Evolutionary conservation across 2,113 vertebrate genomes (phyloP), one percentile per base, ranked within the genome.

Genomic region (Mustela nigripes): DNA sequence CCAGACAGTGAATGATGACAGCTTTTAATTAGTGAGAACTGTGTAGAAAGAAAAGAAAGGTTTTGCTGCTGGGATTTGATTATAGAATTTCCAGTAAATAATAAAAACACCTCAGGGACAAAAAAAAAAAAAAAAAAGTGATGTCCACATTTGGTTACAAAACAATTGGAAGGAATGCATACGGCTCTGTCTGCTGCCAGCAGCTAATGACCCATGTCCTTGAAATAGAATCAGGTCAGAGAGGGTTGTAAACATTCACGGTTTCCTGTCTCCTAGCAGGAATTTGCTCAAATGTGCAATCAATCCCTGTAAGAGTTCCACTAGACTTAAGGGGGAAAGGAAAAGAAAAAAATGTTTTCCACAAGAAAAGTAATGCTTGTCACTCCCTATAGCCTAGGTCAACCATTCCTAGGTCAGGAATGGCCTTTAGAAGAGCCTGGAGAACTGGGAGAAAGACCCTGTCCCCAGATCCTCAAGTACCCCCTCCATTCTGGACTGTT

Each of bases 51-150:
- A 84, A 94, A 84, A 96, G 18, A 94, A 88, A 92, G 24, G 18
- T 7, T 96, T 83, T 93, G 63, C 90, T 92, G 63, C 93, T 91
- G 45, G 71, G 31, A 73, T 93, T 97, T 95, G 42, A 89, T 76
- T 83, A 80, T 36, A 53, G 58, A 94, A 97, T 97, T 96, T 95
- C 67, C 21, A 48, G 42, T 86, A 97, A 93, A 96, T 81, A 97
- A 83, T 79, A 89, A 76, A n/a, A 80, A 94, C 80, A 89, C 65
- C 63, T 97, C 42, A 71, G 50, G 48, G 73, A 62, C 48, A 80
- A 76, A 91, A 71, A 48, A 81, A 79, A 80, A 36, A 36, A 39
- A 79, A 65, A 60, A 28, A 80, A 33, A 8, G 28, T 12, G 65
- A 60, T 89, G 69, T 28, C 71, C 53, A 91, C 88, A 93, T 76